Conservation (phyloP, 2,888 invertebrate species). For the Eulithis testata region DNA sequence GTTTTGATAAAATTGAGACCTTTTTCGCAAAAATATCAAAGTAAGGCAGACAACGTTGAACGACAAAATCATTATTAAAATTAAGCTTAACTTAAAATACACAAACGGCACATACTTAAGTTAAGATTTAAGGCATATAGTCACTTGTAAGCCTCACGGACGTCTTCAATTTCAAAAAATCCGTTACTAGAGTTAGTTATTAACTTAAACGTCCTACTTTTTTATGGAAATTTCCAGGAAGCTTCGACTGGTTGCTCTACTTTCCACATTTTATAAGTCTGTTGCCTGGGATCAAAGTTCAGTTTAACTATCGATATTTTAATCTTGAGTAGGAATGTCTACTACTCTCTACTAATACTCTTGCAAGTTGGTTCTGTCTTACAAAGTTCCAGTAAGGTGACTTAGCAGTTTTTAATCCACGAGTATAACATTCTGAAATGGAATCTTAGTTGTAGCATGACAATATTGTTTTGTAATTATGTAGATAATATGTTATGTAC, state of each 20-base stretch:
- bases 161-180: not conserved
- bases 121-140: no score
- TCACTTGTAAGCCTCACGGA: not conserved
- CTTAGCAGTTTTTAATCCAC: conserved; percentile 9
- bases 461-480: no score
- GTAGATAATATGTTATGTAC: no score
- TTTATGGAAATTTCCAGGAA: conserved; percentile 47
- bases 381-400: conserved; percentile 2
- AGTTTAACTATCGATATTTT: conserved; percentile 30
- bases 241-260: conserved; percentile 39
- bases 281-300: conserved; percentile 22
- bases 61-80: not conserved
- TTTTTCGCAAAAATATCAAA: not conserved
- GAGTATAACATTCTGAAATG: not conserved
- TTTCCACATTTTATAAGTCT: conserved; percentile 31
- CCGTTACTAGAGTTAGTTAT: not conserved
- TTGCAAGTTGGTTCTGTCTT: conserved; percentile 13
- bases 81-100: not conserved
- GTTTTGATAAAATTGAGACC: not conserved
- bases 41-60: not conserved
- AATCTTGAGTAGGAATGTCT: conserved; percentile 18
- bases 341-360: no score
- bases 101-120: no score
- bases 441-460: not conserved
- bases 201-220: not conserved